Evolutionary conservation across 2,113 vertebrate genomes (phyloP), one percentile per base, ranked within the genome.

Genomic region (Nyctereutes procyonoides): DNA sequence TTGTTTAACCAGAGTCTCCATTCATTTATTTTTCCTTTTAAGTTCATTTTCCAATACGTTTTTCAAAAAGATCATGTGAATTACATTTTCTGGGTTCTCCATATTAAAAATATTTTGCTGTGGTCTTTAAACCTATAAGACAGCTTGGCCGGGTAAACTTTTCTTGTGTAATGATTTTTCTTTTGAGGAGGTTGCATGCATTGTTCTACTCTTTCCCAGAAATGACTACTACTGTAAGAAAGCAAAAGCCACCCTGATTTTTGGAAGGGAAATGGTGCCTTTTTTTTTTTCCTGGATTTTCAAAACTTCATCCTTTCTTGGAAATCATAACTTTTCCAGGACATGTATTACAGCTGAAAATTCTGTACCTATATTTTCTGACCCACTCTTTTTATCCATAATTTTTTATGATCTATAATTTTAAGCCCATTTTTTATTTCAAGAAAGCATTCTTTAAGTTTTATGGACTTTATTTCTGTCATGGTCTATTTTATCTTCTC

Each of bases 311-410:
- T 91, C 73, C 19, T 97, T 84, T 85, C 35, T 26, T 86, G 80
- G 14, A 90, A 90, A 86, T 12, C 3, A 38, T 93, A 13, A 38
- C 30, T 77, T 89, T 79, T 88, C 35, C 79, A 30, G 62, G 13
- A 79, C 5, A 17, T 83, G 32, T 67, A 3, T 22, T 4, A 1
- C 13, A 89, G 62, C n/a, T 85, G 71, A 79, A 95, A 88, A 92
- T 93, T 67, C n/a, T 93, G 17, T 20, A 43, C 26, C 35, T 71
- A n/a, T 89, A 58, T 93, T 89, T 79, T 95, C 65, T 69, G 63
- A 90, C 20, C 22, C 19, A 74, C 5, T 8, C 16, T 62, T 71
- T 90, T 58, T 56, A 62, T 24, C 43, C 82, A 38, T 38, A 38
- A 53, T 43, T 35, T 26, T 24, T 86, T 48, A 88, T 12, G 71